Conservation (phyloP, 2,797 vertebrate genomes). For the Sebastes hopkinsi region DNA sequence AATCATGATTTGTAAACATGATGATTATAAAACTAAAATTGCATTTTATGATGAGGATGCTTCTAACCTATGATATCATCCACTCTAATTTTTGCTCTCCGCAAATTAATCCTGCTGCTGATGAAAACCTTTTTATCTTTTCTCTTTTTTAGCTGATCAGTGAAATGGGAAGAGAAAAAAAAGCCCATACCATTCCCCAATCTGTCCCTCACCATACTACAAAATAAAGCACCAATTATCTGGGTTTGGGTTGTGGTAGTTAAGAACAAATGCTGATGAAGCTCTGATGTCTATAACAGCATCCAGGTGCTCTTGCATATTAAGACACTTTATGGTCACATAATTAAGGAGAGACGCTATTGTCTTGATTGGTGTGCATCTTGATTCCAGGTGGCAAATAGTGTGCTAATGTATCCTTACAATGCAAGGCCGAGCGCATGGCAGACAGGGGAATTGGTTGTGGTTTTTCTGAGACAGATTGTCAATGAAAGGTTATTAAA, state of each 20-base stretch:
- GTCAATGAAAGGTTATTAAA: constrained; percentile 19
- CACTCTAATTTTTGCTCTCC: neutral
- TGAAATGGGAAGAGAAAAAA: neutral
- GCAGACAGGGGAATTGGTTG: constrained; percentile 13
- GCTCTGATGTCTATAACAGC: constrained; percentile 54
- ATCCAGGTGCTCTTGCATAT: constrained; percentile 69
- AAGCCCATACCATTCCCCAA: neutral
- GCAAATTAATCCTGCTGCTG: neutral
- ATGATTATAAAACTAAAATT: neutral
- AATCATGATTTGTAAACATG: neutral
- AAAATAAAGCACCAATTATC: constrained; percentile 37
- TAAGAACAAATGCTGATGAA: constrained; percentile 60
- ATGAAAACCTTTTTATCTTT: neutral
- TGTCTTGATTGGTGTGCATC: constrained; percentile 57
- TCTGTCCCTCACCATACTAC: constrained; percentile 2
- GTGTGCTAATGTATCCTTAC: constrained; percentile 40
- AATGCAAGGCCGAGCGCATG: constrained; percentile 44
- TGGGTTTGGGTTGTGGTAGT: constrained; percentile 19
- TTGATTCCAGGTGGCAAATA: constrained; percentile 71
- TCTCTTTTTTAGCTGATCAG: neutral
- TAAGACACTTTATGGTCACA: constrained; percentile 58
- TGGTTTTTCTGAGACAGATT: constrained; percentile 2
- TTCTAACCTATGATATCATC: neutral
- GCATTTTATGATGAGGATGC: neutral
- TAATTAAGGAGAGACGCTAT: constrained; percentile 51